These are phyloP conservation scores for Gadus chalcogrammus DNA, from an alignment of 2,113 vertebrate species.

Conservation along the genomic window DNA sequence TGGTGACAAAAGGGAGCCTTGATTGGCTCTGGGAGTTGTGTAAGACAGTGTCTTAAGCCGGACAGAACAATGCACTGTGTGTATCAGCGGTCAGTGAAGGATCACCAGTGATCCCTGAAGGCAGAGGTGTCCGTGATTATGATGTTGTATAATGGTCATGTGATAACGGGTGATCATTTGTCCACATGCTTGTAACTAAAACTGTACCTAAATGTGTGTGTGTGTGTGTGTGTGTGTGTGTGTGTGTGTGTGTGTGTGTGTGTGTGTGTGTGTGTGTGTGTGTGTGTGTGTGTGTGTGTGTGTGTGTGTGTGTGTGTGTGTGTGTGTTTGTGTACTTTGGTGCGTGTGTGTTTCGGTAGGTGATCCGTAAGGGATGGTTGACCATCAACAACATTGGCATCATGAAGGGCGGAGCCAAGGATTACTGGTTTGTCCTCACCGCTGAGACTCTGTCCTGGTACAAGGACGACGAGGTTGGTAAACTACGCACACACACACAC, in stretches of 20 bases:
- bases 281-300: background rate
- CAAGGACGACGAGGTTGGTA: conserved; percentile 91
- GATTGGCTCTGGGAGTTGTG: too few species aligned
- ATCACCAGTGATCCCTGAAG: too few species aligned
- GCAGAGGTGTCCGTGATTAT: too few species aligned
- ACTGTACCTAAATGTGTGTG: conserved; percentile 5
- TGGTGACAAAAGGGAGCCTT: too few species aligned
- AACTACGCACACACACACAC: conserved; percentile 24
- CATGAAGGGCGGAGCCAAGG: conserved; percentile 94
- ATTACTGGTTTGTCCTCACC: conserved; percentile 93
- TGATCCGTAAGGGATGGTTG: conserved; percentile 91
- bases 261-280: background rate
- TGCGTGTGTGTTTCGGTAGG: conserved; percentile 62
- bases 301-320: conserved; percentile 2
- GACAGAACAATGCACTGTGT: too few species aligned
- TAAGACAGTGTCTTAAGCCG: too few species aligned
- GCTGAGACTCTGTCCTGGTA: conserved; percentile 94
- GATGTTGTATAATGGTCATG: too few species aligned
- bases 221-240: conserved; percentile 15
- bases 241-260: conserved; percentile 11
- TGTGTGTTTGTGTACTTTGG: background rate
- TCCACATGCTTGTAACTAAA: background rate
- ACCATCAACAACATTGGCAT: conserved; percentile 91
- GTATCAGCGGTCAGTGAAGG: too few species aligned
- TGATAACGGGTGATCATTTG: background rate